Conservation (phyloP, 2,888 invertebrate genomes). For the Drosophila yooni region DNA sequence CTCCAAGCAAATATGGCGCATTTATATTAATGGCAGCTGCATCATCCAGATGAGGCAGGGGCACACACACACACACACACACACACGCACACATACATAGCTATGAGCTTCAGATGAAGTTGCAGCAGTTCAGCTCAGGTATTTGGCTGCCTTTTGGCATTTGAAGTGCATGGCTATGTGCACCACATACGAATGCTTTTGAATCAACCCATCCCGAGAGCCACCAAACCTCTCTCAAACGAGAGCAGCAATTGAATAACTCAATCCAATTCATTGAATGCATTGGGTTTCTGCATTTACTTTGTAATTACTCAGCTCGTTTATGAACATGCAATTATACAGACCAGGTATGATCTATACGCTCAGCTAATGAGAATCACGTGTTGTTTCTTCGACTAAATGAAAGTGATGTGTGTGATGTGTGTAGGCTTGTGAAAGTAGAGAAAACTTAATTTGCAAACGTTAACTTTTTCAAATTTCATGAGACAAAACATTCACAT, state of each 20-base stretch:
- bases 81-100: background rate
- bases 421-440: background rate
- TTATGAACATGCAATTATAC: slow-evolving; percentile 40
- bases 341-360: slow-evolving; percentile 42
- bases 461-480: background rate
- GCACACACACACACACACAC: background rate
- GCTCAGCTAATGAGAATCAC: background rate
- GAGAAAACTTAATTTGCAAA: background rate
- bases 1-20: slow-evolving; percentile 68
- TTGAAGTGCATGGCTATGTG: slow-evolving; percentile 70
- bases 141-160: slow-evolving; percentile 71
- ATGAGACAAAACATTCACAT: background rate
- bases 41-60: slow-evolving; percentile 1
- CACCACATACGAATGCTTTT: slow-evolving; percentile 52
- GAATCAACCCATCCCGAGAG: slow-evolving; percentile 27
- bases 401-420: background rate
- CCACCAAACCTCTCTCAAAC: slow-evolving; percentile 5
- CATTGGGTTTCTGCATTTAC: slow-evolving; percentile 55
- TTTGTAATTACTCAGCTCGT: slow-evolving; percentile 67
- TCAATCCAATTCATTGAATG: slow-evolving; percentile 55
- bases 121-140: slow-evolving; percentile 42
- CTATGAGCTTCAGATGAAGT: slow-evolving; percentile 8
- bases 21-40: slow-evolving; percentile 64
- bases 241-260: slow-evolving; percentile 43
- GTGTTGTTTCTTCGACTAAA: background rate